Evolutionary conservation across 2,797 vertebrate genomes (phyloP).

Genomic region (Ctenopoma kingsleyae): DNA sequence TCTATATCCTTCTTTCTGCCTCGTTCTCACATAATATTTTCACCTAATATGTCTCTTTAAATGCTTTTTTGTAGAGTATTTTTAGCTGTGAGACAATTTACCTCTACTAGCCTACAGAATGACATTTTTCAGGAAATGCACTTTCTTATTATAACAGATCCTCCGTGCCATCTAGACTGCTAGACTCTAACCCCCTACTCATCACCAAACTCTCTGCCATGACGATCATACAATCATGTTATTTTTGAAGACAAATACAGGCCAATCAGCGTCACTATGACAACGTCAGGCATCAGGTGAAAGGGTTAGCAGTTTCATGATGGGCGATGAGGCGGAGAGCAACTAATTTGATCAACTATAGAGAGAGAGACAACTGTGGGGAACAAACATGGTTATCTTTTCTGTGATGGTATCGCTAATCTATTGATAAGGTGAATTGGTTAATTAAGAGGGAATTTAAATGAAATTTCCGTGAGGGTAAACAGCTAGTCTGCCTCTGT

Average conservation of each 20-base stretch:
- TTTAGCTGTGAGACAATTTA: constrained; percentile 9
- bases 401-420: constrained; percentile 46
- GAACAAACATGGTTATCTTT: constrained; percentile 53
- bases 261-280: constrained; percentile 79
- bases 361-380: constrained; percentile 27
- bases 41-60: constrained; percentile 19
- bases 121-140: constrained; percentile 15
- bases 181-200: constrained; percentile 41
- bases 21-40: constrained; percentile 15
- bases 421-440: constrained; percentile 49
- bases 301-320: constrained; percentile 66
- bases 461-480: constrained; percentile 20
- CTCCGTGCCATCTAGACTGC: constrained; percentile 10
- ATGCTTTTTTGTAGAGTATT: constrained; percentile 21
- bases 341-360: constrained; percentile 66
- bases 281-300: constrained; percentile 77
- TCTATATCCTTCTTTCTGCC: constrained; percentile 31
- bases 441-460: constrained; percentile 50
- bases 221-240: constrained; percentile 28
- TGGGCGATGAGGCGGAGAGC: constrained; percentile 47
- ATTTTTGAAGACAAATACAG: constrained; percentile 69
- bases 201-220: constrained; percentile 36
- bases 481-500: background rate
- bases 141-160: constrained; percentile 13
- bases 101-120: constrained; percentile 3